Percentiles rank a stretch among this genome's conserved stretches.
These are phyloP conservation scores for Lepidothrix coronata DNA, from an alignment of 2,113 vertebrate genomes.

Conservation along the genomic window DNA sequence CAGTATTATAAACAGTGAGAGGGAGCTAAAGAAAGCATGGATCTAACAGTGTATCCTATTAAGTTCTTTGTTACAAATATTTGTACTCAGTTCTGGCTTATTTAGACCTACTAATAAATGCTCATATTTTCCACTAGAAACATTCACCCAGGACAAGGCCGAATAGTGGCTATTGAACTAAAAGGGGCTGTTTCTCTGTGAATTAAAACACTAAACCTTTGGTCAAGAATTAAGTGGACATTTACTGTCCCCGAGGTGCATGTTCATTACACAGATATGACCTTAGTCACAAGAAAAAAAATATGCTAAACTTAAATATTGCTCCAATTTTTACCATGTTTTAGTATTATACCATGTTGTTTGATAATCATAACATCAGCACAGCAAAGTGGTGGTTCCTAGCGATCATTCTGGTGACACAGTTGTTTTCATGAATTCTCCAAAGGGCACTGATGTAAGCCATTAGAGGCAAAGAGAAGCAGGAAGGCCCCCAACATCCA, in stretches of 20 bases:
- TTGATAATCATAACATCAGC: neutral
- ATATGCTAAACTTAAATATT: neutral
- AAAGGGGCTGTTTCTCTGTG: neutral
- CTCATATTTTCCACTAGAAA: neutral
- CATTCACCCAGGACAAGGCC: neutral
- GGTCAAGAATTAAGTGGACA: neutral
- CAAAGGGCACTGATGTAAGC: conserved; percentile 58
- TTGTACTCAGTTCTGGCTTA: conserved; percentile 3
- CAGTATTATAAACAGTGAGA: neutral
- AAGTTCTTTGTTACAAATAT: conserved; percentile 2
- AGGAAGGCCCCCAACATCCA: conserved; percentile 60
- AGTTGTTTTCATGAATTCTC: conserved; percentile 45
- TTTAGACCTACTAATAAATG: neutral
- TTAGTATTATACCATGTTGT: neutral
- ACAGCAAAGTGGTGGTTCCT: neutral
- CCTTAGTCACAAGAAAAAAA: neutral
- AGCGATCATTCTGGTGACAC: conserved; percentile 13
- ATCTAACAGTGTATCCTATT: neutral
- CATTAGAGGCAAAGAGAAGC: conserved; percentile 51
- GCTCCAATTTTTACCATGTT: neutral
- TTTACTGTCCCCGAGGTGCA: neutral
- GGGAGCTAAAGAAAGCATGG: neutral
- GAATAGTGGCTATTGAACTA: neutral
- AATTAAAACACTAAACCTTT: neutral
- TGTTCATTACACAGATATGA: neutral